Evolutionary conservation across 2,113 vertebrate genomes (phyloP).

Genomic region (Halcyon malimbica): DNA sequence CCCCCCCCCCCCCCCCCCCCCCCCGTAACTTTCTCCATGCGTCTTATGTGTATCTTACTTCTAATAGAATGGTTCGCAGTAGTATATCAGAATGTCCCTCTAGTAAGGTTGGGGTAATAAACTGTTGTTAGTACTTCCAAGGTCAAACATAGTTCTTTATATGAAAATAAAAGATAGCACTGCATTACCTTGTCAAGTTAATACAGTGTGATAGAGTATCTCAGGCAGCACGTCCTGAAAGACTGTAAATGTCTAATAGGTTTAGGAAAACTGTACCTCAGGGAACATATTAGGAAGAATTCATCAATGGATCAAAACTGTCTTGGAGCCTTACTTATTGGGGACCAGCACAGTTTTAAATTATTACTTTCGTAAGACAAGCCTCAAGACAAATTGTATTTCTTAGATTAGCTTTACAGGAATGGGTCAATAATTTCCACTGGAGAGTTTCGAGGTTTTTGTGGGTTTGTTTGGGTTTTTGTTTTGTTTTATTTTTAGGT

Average conservation of each 20-base stretch:
- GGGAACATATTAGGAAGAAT: constrained; percentile 71
- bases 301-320: constrained; percentile 75
- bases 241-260: constrained; percentile 77
- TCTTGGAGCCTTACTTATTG: constrained; percentile 62
- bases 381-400: constrained; percentile 68
- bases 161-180: constrained; percentile 66
- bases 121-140: constrained; percentile 70
- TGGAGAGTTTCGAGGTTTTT: not conserved
- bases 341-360: constrained; percentile 50
- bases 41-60: not conserved
- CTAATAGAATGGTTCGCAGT: not conserved
- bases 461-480: not conserved
- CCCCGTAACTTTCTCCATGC: not conserved
- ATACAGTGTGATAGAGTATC: constrained; percentile 76
- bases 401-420: constrained; percentile 44
- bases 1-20: no score
- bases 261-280: constrained; percentile 75
- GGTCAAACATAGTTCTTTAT: constrained; percentile 72
- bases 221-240: constrained; percentile 69
- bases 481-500: not conserved
- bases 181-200: constrained; percentile 76
- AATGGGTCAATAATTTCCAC: constrained; percentile 50
- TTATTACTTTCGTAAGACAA: constrained; percentile 62
- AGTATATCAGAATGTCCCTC: not conserved
- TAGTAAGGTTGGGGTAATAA: constrained; percentile 51